Percentiles rank a stretch among this genome's conserved stretches.
Evolutionary conservation across 2,888 invertebrate species (phyloP).

Genomic region (Amblyjoppa proteus): DNA sequence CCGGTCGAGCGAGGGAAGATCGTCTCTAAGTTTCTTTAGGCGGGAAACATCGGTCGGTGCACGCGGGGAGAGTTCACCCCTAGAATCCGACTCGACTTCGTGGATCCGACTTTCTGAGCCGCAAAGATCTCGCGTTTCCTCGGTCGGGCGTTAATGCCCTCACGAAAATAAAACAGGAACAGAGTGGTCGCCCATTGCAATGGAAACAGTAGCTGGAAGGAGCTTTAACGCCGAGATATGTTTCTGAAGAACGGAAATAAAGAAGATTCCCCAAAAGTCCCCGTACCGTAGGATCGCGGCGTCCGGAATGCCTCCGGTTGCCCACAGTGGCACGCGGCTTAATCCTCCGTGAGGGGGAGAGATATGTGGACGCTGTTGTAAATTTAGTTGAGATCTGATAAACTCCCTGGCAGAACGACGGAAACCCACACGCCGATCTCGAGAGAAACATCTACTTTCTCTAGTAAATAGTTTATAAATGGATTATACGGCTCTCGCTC

Average conservation of each 20-base stretch:
- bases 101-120: neutral
- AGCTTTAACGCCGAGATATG: slow-evolving; percentile 40
- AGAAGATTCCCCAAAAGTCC: slow-evolving; percentile 13
- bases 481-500: slow-evolving; percentile 28
- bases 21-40: neutral
- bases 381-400: slow-evolving; percentile 59
- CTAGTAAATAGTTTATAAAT: slow-evolving; percentile 30
- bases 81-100: neutral
- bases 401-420: slow-evolving; percentile 35
- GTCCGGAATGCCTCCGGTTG: neutral
- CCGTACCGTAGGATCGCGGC: neutral
- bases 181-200: neutral
- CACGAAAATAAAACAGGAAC: slow-evolving; percentile 50
- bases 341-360: slow-evolving; percentile 36
- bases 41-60: neutral
- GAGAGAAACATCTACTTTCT: slow-evolving; percentile 13
- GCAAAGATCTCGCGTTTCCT: neutral
- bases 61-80: neutral
- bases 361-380: slow-evolving; percentile 39
- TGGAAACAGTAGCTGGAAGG: neutral
- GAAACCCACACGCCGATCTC: slow-evolving; percentile 7
- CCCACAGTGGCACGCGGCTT: slow-evolving; percentile 49
- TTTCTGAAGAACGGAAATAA: slow-evolving; percentile 56
- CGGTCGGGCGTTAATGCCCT: slow-evolving; percentile 24
- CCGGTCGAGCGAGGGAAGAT: neutral